Base-by-base conservation (phyloP, 2,113 vertebrate species). In the Eudorcas thomsonii region DNA sequence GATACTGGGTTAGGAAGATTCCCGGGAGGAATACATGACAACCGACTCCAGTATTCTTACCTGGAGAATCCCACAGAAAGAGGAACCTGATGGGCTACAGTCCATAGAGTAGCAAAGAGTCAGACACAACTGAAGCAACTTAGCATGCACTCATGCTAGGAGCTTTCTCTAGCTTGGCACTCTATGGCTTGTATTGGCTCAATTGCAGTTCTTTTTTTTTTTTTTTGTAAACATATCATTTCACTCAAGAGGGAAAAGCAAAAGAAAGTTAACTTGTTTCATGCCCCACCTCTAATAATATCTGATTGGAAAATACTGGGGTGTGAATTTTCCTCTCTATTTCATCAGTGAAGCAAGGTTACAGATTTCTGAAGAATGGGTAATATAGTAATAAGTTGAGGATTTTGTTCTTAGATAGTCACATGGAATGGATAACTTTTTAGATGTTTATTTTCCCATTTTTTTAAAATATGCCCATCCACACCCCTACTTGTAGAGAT, bases 191-290 rank as follows among this genome's bases (percentile, higher is more conserved):
- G 64, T 30, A 74, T 30, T 93, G 86, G 39, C 52, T 97, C 54
- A 60, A 2, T 88, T 97, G 88, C 90, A 91, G 93, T 77, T 97
- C 71, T n/a, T 77, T 39, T 48, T 28, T 17, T 48, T 28, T 17
- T 80, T 5, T 48, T 48, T 50, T 52, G 17, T 33, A 21, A 33
- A 83, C 57, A 93, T n/a, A 88, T 95, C 5, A 74, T 95, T 98
- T 95, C 15, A 59, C 71, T 90, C 36, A 91, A 95, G 64, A 87
- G 43, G 33, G 71, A 97, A 96, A 95, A 23, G 15, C 86, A 95
- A 95, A 90, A 64, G 3, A 91, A 85, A 91, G 36, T 82, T 15
- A 54, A 74, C 21, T 78, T 88, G 57, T 90, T 95, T 92, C 52
- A 88, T 94, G 45, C 11, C 43, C n/a, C 5, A 64, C 28, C 48